Percentiles rank a stretch among this genome's conserved stretches.
phyloP scores from a whole-genome alignment of 2,888 invertebrate genomes.

The Xanthorhoe spadicearia region DNA sequence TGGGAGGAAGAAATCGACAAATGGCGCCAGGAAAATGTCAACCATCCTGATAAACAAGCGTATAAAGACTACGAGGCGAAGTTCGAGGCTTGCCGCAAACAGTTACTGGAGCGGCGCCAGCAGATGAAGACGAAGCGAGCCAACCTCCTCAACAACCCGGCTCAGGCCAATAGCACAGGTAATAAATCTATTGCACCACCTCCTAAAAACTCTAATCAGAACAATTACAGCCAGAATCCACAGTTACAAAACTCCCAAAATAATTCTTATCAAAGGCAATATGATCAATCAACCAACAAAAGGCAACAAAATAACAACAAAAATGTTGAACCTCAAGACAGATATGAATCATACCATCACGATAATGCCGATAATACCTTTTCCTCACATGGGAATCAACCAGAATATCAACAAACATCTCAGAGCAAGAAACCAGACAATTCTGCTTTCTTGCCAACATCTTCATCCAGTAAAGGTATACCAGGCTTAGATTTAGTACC shows the following conservation, averaged over 20 bases:
- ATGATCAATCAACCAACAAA: slow-evolving; percentile 51
- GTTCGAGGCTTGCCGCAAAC: slow-evolving; percentile 93
- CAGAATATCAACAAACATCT: no score
- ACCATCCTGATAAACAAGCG: slow-evolving; percentile 95
- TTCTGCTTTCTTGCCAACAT: slow-evolving; percentile 64
- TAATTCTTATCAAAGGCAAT: slow-evolving; percentile 52
- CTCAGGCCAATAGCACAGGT: slow-evolving; percentile 49
- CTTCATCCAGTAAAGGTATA: slow-evolving; percentile 82
- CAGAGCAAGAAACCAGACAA: slow-evolving; percentile 45
- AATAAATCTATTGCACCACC: slow-evolving; percentile 52
- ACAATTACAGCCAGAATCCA: slow-evolving; percentile 42
- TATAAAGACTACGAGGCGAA: slow-evolving; percentile 94
- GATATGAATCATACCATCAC: slow-evolving; percentile 60
- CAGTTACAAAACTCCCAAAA: slow-evolving; percentile 43
- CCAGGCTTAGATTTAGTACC: slow-evolving; percentile 90
- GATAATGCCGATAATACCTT: slow-evolving; percentile 38
- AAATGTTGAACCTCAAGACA: slow-evolving; percentile 56
- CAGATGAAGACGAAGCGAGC: slow-evolving; percentile 90
- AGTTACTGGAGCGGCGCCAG: slow-evolving; percentile 91
- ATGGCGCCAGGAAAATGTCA: slow-evolving; percentile 95
- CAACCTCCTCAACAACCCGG: slow-evolving; percentile 53
- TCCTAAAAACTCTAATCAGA: slow-evolving; percentile 45
- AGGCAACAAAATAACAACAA: slow-evolving; percentile 50
- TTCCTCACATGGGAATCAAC: slow-evolving; percentile 37
- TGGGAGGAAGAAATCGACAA: slow-evolving; percentile 97